These are phyloP conservation scores for Augiades crinisus DNA, from an alignment of 2,888 invertebrate species.

Conservation along the genomic window DNA sequence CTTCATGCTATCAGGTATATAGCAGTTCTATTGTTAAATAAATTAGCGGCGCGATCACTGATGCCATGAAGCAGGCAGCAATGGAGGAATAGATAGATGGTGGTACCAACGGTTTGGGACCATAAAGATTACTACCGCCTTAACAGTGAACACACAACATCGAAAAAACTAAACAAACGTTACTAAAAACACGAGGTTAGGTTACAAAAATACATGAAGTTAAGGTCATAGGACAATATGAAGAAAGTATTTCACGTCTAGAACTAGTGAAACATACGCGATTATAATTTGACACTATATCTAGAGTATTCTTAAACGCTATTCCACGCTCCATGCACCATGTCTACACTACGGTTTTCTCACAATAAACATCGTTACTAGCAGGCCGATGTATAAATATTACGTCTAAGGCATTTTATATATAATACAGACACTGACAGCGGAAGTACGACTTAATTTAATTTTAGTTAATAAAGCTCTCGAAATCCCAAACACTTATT, in stretches of 20 bases:
- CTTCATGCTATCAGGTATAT: too few relatives aligned
- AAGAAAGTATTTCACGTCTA: slow-evolving; percentile 11
- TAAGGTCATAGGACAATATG: slow-evolving; percentile 5
- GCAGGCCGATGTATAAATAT: slow-evolving; percentile 21
- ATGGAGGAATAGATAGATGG: too few relatives aligned
- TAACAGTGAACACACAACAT: background rate
- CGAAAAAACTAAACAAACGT: background rate
- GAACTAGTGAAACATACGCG: slow-evolving; percentile 15
- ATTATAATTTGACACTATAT: slow-evolving; percentile 20
- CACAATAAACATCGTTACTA: slow-evolving; percentile 38
- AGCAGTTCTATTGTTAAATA: too few relatives aligned
- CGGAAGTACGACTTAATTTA: slow-evolving; percentile 31
- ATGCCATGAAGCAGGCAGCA: too few relatives aligned
- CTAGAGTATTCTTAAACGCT: slow-evolving; percentile 32
- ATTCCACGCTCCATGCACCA: slow-evolving; percentile 58
- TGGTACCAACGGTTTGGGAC: too few relatives aligned
- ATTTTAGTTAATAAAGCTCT: slow-evolving; percentile 56
- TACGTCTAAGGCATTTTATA: slow-evolving; percentile 20
- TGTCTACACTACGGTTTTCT: slow-evolving; percentile 37
- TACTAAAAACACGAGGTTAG: background rate
- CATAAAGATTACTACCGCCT: background rate
- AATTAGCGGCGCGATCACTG: too few relatives aligned
- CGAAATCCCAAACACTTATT: slow-evolving; percentile 45
- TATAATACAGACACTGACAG: slow-evolving; percentile 32
- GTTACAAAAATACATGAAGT: background rate